These are phyloP conservation scores for Zelostemma sp. DNA, from an alignment of 1,140 invertebrate genomes.

Conservation along the genomic window DNA sequence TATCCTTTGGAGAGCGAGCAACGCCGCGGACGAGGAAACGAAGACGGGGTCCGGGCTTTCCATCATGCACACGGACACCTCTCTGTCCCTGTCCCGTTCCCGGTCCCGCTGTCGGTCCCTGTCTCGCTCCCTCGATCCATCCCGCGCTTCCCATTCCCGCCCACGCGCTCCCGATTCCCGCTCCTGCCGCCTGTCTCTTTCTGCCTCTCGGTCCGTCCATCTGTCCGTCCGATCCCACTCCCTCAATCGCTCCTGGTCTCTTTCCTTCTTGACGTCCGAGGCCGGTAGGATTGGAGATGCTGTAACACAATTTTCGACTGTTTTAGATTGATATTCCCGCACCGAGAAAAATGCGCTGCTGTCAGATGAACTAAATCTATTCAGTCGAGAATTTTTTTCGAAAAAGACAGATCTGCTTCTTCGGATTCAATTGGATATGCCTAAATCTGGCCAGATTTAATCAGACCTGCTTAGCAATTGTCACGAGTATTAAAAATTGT, in stretches of 20 bases:
- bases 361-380: no score
- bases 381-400: no score
- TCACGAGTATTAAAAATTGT: no score
- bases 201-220: constrained; percentile 46
- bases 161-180: constrained; percentile 35
- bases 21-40: constrained; percentile 68
- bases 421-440: no score
- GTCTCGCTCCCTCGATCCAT: constrained; percentile 53
- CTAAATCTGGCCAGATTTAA: no score
- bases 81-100: constrained; percentile 59
- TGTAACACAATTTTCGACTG: constrained; percentile 10
- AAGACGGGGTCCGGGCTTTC: constrained; percentile 65
- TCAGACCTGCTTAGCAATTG: no score
- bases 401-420: no score
- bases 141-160: constrained; percentile 54
- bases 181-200: constrained; percentile 49
- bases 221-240: constrained; percentile 37
- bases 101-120: constrained; percentile 56
- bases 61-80: constrained; percentile 61
- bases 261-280: constrained; percentile 46
- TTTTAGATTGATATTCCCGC: no score
- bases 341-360: no score
- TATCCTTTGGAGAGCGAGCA: constrained; percentile 72
- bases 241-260: constrained; percentile 22
- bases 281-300: constrained; percentile 20